Base-by-base conservation (phyloP, 30 jellyfish, hydroid and myxozoan genomes). In the Catostylus mosaicus region DNA sequence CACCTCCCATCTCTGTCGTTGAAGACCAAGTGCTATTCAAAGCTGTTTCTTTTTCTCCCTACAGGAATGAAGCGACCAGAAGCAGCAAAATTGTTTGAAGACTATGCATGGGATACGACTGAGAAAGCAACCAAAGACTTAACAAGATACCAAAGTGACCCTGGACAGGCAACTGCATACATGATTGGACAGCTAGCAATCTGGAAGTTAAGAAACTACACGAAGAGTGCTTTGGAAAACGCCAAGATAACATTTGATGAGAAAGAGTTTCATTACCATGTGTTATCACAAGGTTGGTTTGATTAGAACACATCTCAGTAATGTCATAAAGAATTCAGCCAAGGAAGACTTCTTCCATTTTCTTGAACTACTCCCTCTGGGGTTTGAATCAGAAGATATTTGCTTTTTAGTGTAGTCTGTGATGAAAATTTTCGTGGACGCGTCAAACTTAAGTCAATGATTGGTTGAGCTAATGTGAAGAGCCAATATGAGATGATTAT, bases 161-260 rank as follows among this genome's bases (percentile, higher is more conserved):
- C 98, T 14, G 98, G 98, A 8, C 98, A 93, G 74, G 98, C 98
- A 9, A 93, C 98, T 5, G 98, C 98, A 20, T 93, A 93, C 71
- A 93, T 93, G 98, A 93, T 93, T 57, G 98, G 98, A 24, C 98
- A 93, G 74, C 77, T 93, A 66, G 96, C 96, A 16, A 93, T 93
- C 10, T 93, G 98, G 98, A 82, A 66, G 62, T 81, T 93, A 37
- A 86, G 98, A 47, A 93, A 93, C 72, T 79, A 82, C 48, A 93
- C 98, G 37, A 78, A 75, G 51, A 32, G 65, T 9, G 75, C 82
- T 1, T 85, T 93, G 43, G 80, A 64, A 34, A 67, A 70, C 43
- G 90, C 93, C 1, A 82, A 77, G 43, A 78, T 87, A 22, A 36
- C 56, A 32, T 93, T 93, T 75, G 84, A 87, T 64, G 94, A 93